phyloP scores from a whole-genome alignment of 2,888 invertebrate genomes.

The Clunio marinus region DNA sequence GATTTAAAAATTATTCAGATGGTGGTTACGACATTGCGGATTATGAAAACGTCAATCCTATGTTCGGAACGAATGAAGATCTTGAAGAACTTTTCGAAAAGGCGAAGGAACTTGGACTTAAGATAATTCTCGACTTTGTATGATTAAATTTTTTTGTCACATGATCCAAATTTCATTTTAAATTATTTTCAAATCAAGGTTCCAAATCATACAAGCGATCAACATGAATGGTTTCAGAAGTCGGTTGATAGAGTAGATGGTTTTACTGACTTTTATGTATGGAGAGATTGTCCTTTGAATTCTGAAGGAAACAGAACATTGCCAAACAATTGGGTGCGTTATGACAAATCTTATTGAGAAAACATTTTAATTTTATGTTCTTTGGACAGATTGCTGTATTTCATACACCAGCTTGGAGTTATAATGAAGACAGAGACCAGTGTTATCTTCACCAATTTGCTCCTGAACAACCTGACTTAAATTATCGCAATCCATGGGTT shows the following conservation, averaged over 20 bases:
- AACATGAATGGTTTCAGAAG: conserved; percentile 64
- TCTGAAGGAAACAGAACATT: conserved; percentile 46
- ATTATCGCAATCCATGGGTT: conserved; percentile 67
- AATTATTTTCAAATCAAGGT: conserved; percentile 44
- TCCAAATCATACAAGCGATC: conserved; percentile 53
- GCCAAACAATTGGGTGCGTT: conserved; percentile 55
- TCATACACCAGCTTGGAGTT: conserved; percentile 71
- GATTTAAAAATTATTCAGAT: conserved; percentile 49
- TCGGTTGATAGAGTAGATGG: conserved; percentile 58
- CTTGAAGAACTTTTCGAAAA: conserved; percentile 52
- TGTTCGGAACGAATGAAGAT: conserved; percentile 58
- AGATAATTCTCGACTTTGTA: conserved; percentile 52
- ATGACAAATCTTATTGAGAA: background rate
- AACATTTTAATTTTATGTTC: no score
- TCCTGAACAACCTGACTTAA: conserved; percentile 72
- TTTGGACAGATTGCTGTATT: conserved; percentile 54
- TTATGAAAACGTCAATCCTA: conserved; percentile 55
- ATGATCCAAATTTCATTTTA: background rate
- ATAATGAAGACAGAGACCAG: conserved; percentile 59
- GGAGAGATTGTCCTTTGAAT: conserved; percentile 50
- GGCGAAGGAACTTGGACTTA: conserved; percentile 50
- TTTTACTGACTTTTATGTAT: conserved; percentile 67
- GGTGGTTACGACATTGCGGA: conserved; percentile 64
- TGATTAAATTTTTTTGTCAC: no score
- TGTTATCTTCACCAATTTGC: conserved; percentile 79